These are phyloP conservation scores for Pipistrellus nathusii DNA, from an alignment of 2,797 vertebrate species.

Conservation along the genomic window DNA sequence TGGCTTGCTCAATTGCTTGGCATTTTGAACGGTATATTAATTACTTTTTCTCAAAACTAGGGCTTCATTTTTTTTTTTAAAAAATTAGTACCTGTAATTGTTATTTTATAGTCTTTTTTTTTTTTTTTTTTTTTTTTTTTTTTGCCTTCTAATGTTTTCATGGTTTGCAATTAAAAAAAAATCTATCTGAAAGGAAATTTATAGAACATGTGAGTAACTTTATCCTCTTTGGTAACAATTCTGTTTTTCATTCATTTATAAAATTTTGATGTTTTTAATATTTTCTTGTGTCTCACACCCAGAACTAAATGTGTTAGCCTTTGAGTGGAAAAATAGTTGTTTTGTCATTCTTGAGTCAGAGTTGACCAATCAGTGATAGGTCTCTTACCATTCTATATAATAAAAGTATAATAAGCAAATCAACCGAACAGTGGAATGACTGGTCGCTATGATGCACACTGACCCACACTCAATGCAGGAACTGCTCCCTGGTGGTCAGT, in stretches of 20 bases:
- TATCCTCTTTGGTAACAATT: neutral
- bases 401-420: no score
- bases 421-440: no score
- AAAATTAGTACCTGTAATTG: neutral
- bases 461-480: no score
- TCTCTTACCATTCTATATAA: neutral
- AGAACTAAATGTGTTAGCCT: neutral
- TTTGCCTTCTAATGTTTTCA: slow-evolving; percentile 32
- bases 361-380: neutral
- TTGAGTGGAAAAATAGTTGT: neutral
- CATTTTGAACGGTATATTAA: slow-evolving; percentile 12
- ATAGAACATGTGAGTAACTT: neutral
- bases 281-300: neutral
- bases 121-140: slow-evolving; percentile 32
- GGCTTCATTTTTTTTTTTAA: neutral
- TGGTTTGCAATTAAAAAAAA: slow-evolving; percentile 30
- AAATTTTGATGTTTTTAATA: neutral
- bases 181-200: slow-evolving; percentile 56
- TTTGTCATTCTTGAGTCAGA: slow-evolving; percentile 16
- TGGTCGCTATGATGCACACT: no score
- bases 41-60: slow-evolving; percentile 37
- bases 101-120: no score
- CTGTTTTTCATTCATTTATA: slow-evolving; percentile 42
- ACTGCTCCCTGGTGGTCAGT: no score
- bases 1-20: no score